phyloP scores from a whole-genome alignment of 2,113 vertebrate genomes.

The Scytalopus superciliaris region DNA sequence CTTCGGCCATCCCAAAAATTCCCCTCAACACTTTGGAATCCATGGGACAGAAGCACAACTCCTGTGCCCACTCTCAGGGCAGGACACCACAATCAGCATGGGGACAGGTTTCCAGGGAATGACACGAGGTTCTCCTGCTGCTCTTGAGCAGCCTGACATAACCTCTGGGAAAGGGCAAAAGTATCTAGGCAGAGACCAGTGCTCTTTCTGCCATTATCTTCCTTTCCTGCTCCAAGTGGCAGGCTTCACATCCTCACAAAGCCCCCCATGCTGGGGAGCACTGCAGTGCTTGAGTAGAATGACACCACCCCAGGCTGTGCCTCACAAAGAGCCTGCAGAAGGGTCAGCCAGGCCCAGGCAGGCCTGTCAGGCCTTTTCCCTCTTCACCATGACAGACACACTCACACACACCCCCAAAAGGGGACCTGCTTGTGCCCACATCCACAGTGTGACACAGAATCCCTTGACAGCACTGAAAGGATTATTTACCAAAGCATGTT shows the following conservation, averaged over 20 bases:
- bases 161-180: neutral
- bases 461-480: neutral
- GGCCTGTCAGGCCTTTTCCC: rapidly evolving
- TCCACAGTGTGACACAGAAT: too few species aligned
- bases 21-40: neutral
- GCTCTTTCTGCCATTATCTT: neutral
- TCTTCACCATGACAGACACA: rapidly evolving
- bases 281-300: neutral
- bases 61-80: rapidly evolving
- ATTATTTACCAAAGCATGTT: neutral
- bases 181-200: neutral
- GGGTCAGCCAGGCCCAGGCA: neutral
- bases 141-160: neutral
- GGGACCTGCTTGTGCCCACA: neutral
- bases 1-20: neutral
- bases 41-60: neutral
- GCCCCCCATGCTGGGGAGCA: rapidly evolving
- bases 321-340: rapidly evolving
- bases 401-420: rapidly evolving
- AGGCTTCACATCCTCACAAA: neutral
- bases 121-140: neutral
- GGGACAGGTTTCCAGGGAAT: neutral
- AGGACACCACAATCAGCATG: rapidly evolving
- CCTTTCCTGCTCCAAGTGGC: neutral
- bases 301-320: neutral